Base-by-base conservation (phyloP, 2,113 vertebrate genomes). In the Pogonocichla stellata region DNA sequence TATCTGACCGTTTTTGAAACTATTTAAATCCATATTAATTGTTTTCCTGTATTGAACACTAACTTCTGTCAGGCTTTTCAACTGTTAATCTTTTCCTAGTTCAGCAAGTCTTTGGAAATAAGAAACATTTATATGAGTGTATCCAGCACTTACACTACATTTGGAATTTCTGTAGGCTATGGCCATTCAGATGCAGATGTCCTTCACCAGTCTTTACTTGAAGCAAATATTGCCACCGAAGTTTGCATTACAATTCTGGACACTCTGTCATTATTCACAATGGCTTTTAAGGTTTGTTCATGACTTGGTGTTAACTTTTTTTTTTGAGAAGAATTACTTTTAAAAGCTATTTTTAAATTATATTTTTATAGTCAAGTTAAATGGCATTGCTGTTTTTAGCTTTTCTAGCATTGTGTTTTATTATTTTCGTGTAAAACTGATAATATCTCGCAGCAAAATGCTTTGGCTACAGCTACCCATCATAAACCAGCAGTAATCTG, bases 161-260 rank as follows among this genome's bases (percentile, higher is more conserved):
- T 88, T 97, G 33, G 74, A 51, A 94, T 96, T 92, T 97, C 61
- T 93, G 69, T 97, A 99, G 99, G 98, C 94, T 99, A 99, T 71
- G 98, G 98, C 95, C 99, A 99, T 97, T 99, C 99, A 7, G 99
- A 99, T 43, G 99, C 99, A 22, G 99, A 99, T 28, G 99, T 99
- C 65, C 97, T 99, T 83, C 99, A 99, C 97, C 99, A 99, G 97
- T 99, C 99, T 0, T 96, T 99, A 80, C 98, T 99, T 80, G 99
- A 99, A 98, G 99, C 99, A 81, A 99, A 99, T 97, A 98, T 98
- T 54, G 99, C 99, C 43, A 99, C 99, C 2, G 99, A 99, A 97
- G 99, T 99, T 90, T 99, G 99, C 96, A 98, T 99, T 86, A 99
- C 99, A 2, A 99, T 99, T 78, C 98, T 99, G 98, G 99, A 99